Percentiles rank a stretch among this genome's conserved stretches.
Evolutionary conservation across 2,113 vertebrate species (phyloP).

Genomic region (Aegotheles bennettii): DNA sequence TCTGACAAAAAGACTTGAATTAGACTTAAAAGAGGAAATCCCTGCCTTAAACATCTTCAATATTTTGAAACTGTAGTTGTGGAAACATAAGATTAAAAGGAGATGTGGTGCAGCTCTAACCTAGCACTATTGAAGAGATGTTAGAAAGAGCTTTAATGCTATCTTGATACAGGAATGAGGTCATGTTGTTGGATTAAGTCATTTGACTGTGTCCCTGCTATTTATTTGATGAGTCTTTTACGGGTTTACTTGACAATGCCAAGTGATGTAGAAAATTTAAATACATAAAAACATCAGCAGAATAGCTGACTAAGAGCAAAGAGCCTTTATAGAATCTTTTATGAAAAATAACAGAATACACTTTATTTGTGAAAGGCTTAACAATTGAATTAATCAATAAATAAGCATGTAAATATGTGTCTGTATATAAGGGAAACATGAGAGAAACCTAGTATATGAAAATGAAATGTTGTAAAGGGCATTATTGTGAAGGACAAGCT

Average conservation of each 20-base stretch:
- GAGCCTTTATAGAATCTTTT: conserved; percentile 37
- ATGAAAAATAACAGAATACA: conserved; percentile 46
- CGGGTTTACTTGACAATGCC: conserved; percentile 32
- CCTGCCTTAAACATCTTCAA: conserved; percentile 29
- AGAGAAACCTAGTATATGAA: neutral
- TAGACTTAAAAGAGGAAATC: conserved; percentile 47
- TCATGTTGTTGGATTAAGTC: neutral
- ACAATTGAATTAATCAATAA: conserved; percentile 65
- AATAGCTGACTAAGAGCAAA: conserved; percentile 53
- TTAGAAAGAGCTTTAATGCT: neutral
- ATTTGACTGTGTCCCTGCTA: neutral
- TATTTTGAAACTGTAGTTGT: conserved; percentile 26
- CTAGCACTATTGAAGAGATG: neutral
- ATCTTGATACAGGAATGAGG: neutral
- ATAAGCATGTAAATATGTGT: conserved; percentile 48
- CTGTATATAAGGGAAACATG: conserved; percentile 34
- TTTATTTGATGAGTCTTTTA: conserved; percentile 35
- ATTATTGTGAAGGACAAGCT: neutral
- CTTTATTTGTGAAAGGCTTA: conserved; percentile 66
- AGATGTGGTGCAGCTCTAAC: neutral
- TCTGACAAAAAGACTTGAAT: conserved; percentile 46
- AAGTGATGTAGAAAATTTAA: conserved; percentile 41
- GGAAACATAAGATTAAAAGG: neutral
- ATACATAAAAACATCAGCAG: conserved; percentile 46
- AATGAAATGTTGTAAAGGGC: neutral